A percentile compares a stretch with the other conserved stretches of the same genome.
phyloP scores from a whole-genome alignment of 2,888 invertebrate species.

The Macaria liturata region DNA sequence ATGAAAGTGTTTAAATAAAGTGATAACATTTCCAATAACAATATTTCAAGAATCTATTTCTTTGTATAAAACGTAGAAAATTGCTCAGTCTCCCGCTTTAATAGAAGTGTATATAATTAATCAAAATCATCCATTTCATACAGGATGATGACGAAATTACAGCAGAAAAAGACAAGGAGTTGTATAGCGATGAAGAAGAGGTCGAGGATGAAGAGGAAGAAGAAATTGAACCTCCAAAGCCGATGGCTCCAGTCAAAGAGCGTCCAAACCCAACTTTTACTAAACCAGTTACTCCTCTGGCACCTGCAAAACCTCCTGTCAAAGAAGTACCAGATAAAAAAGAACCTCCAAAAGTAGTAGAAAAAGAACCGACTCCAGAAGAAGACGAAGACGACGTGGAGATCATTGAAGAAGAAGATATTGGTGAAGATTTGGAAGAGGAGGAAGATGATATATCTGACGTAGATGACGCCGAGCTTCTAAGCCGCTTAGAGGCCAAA shows the following conservation, averaged over 20 bases:
- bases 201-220: slow-evolving; percentile 55
- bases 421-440: slow-evolving; percentile 77
- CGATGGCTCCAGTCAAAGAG: slow-evolving; percentile 33
- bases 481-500: slow-evolving; percentile 88
- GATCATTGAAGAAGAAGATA: slow-evolving; percentile 74
- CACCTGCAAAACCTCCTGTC: slow-evolving; percentile 28
- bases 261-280: slow-evolving; percentile 8
- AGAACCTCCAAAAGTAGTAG: slow-evolving; percentile 26
- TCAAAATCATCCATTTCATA: slow-evolving; percentile 24
- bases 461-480: slow-evolving; percentile 87
- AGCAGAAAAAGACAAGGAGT: slow-evolving; percentile 50
- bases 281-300: slow-evolving; percentile 15
- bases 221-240: slow-evolving; percentile 24
- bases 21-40: slow-evolving; percentile 1
- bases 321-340: slow-evolving; percentile 43
- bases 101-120: background rate
- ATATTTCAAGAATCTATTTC: too few species aligned
- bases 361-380: slow-evolving; percentile 49
- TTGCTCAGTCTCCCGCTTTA: too few species aligned
- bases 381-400: slow-evolving; percentile 66
- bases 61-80: too few species aligned
- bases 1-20: background rate
- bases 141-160: slow-evolving; percentile 43
- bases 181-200: slow-evolving; percentile 69
- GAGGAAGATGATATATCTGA: slow-evolving; percentile 84